These are phyloP conservation scores for Buteo buteo DNA, from an alignment of 2,113 vertebrate genomes.

Conservation along the genomic window DNA sequence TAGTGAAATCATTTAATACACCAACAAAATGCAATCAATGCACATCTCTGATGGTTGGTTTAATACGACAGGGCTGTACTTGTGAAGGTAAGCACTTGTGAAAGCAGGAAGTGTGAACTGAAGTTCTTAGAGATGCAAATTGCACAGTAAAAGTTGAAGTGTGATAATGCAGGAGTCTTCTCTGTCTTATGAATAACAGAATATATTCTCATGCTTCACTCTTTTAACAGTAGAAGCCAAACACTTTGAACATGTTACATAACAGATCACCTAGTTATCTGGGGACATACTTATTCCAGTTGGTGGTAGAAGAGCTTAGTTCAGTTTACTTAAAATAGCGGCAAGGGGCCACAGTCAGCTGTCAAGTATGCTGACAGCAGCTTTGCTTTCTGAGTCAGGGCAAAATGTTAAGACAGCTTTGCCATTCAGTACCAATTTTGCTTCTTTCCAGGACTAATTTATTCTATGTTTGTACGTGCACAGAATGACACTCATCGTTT, in stretches of 20 bases:
- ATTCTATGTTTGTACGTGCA: background rate
- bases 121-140: background rate
- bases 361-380: background rate
- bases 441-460: background rate
- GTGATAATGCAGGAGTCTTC: background rate
- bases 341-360: background rate
- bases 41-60: conserved; percentile 97
- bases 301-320: background rate
- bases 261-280: background rate
- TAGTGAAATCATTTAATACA: conserved; percentile 90
- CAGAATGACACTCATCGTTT: background rate
- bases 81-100: conserved; percentile 88
- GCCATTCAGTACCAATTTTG: background rate
- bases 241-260: fast-evolving
- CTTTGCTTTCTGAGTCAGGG: background rate
- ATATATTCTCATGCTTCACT: background rate
- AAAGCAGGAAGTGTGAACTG: background rate
- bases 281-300: background rate
- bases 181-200: background rate
- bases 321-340: background rate
- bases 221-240: background rate
- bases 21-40: conserved; percentile 98
- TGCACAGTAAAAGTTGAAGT: background rate
- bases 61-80: conserved; percentile 95
- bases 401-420: background rate